Conservation (phyloP, 2,113 vertebrate genomes). For the Hymenochirus boettgeri region DNA sequence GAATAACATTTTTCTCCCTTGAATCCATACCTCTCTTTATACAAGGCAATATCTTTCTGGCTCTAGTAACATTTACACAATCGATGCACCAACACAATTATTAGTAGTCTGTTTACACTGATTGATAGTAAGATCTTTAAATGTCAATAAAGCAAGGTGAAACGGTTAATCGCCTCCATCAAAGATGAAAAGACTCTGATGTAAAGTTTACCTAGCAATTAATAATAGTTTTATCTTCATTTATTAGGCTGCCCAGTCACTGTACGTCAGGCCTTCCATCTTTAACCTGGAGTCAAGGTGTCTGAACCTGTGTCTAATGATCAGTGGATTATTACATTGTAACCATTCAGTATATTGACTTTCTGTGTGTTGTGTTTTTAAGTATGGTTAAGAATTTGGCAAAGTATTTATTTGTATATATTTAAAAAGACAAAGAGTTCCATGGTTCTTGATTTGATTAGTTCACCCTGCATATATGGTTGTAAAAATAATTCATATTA, state of each 20-base stretch:
- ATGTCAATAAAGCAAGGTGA: conserved; percentile 1
- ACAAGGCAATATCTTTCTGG: too few species aligned
- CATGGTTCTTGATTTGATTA: too few species aligned
- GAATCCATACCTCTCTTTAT: too few species aligned
- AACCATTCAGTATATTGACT: too few species aligned
- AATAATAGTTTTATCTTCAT: conserved; percentile 29
- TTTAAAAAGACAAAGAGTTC: too few species aligned
- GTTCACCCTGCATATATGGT: too few species aligned
- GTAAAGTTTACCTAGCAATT: conserved; percentile 17
- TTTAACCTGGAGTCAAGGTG: conserved; percentile 5
- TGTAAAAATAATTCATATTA: too few species aligned
- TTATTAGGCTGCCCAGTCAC: background rate
- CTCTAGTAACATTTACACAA: conserved; percentile 1
- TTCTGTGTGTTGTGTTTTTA: too few species aligned
- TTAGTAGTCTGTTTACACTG: conserved; percentile 3
- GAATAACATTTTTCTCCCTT: too few species aligned
- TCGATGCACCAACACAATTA: background rate
- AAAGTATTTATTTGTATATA: too few species aligned
- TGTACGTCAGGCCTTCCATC: conserved; percentile 5
- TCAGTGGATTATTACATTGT: conserved; percentile 5
- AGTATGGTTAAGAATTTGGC: too few species aligned
- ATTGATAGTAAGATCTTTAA: background rate
- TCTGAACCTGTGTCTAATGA: conserved; percentile 18
- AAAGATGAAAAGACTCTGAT: conserved; percentile 5
- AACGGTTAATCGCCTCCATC: conserved; percentile 10